phyloP scores from a whole-genome alignment of 1,140 invertebrate genomes.

The Saxidomus purpurata region DNA sequence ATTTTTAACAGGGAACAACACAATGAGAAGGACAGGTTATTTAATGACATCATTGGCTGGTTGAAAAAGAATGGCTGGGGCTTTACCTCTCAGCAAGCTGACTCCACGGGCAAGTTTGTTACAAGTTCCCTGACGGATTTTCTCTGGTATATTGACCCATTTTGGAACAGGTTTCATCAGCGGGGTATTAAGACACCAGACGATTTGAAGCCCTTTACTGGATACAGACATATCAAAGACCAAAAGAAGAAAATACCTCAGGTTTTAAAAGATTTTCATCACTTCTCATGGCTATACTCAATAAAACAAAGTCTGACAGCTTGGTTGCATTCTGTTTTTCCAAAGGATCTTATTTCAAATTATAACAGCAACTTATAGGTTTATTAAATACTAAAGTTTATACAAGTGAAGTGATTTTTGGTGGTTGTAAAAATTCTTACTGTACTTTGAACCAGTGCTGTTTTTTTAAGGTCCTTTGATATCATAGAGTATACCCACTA shows the following conservation, averaged over 20 bases:
- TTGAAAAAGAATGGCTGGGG: neutral
- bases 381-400: no score
- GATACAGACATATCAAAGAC: neutral
- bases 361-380: no score
- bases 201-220: neutral
- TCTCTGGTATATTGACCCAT: neutral
- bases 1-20: neutral
- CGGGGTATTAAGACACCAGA: neutral
- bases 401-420: no score
- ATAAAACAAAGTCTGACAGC: no score
- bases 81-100: neutral
- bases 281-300: no score
- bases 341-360: no score
- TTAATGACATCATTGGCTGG: neutral
- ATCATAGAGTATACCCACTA: no score
- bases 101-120: neutral
- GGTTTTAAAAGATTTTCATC: no score
- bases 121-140: neutral
- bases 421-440: no score
- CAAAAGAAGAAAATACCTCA: conserved; percentile 32
- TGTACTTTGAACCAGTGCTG: no score
- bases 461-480: no score
- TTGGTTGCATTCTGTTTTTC: no score
- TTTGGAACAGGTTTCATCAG: neutral
- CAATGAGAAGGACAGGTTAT: neutral